These are phyloP conservation scores for Drosophila gunungcola DNA, from an alignment of 1,140 invertebrate genomes.

Conservation along the genomic window DNA sequence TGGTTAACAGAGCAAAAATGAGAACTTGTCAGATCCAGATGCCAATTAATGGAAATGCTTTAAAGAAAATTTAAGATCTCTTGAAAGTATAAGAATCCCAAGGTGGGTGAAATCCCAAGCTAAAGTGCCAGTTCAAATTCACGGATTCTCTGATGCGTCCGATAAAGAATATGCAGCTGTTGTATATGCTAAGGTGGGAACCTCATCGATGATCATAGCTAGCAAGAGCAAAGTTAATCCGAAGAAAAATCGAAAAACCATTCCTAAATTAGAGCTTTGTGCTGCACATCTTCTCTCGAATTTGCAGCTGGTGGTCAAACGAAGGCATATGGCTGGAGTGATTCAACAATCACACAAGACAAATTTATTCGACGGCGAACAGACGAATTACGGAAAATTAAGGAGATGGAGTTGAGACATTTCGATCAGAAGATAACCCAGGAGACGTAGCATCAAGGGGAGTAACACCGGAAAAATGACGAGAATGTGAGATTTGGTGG, in stretches of 20 bases:
- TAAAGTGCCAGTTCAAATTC: background rate
- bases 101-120: too few relatives aligned
- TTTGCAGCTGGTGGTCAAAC: background rate
- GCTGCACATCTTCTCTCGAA: too few relatives aligned
- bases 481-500: conserved; percentile 2
- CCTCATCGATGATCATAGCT: background rate
- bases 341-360: conserved; percentile 5
- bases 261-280: too few relatives aligned
- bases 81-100: too few relatives aligned
- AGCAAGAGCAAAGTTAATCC: too few relatives aligned
- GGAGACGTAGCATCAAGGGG: conserved; percentile 1
- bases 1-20: too few relatives aligned
- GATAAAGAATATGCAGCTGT: background rate
- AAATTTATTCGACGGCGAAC: conserved; percentile 1
- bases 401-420: background rate
- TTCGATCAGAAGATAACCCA: background rate
- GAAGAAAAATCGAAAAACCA: too few relatives aligned
- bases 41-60: too few relatives aligned
- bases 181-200: conserved; percentile 1
- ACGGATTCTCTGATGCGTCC: background rate
- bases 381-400: background rate
- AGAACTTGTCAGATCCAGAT: too few relatives aligned
- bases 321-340: background rate
- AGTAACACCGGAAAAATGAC: background rate
- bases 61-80: too few relatives aligned